Evolutionary conservation across 2,797 vertebrate species (phyloP).

Genomic region (Toxotes lorentzi): DNA sequence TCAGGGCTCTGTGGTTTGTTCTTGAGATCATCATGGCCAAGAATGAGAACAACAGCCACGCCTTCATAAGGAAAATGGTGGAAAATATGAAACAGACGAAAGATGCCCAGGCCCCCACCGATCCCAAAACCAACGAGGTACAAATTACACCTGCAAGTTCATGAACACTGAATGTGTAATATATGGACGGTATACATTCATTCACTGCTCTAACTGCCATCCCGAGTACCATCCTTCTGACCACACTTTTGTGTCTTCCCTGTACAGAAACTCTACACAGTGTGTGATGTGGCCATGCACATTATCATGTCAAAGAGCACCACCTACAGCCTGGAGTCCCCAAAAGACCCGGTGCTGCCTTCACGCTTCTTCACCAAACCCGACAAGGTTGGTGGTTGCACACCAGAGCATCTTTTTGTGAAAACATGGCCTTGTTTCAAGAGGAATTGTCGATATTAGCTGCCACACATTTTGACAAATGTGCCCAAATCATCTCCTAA

Average conservation of each 20-base stretch:
- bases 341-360: constrained; percentile 97
- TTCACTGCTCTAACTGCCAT: neutral
- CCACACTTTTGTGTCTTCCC: neutral
- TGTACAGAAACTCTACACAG: constrained; percentile 95
- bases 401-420: neutral
- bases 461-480: constrained; percentile 12
- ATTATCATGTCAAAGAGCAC: constrained; percentile 99
- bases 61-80: constrained; percentile 99
- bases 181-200: neutral
- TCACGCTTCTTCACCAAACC: constrained; percentile 97
- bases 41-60: constrained; percentile 99
- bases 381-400: constrained; percentile 90
- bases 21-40: constrained; percentile 98
- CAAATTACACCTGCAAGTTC: neutral
- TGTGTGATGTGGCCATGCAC: constrained; percentile 99
- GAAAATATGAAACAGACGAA: constrained; percentile 99
- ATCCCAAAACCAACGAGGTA: constrained; percentile 98
- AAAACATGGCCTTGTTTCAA: neutral
- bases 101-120: constrained; percentile 93
- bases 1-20: constrained; percentile 97
- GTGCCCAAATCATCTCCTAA: neutral
- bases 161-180: no score
- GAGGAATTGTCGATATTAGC: constrained; percentile 10
- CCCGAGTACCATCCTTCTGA: neutral
- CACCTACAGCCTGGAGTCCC: constrained; percentile 98